These are phyloP conservation scores for Pluvianellus socialis DNA, from an alignment of 2,113 vertebrate species.

Conservation along the genomic window DNA sequence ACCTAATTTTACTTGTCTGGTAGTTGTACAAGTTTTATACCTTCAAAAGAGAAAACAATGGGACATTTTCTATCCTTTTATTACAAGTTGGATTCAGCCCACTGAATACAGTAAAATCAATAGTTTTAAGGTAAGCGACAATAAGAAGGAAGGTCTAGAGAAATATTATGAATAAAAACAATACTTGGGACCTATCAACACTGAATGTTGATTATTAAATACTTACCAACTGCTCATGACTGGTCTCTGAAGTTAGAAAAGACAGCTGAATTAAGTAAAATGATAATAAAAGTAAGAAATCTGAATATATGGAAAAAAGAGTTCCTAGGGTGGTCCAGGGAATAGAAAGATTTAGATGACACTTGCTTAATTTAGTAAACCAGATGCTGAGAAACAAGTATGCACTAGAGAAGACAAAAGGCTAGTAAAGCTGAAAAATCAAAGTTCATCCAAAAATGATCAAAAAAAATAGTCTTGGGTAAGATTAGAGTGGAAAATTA, in stretches of 20 bases:
- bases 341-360: background rate
- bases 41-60: background rate
- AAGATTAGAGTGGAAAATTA: conserved; percentile 16
- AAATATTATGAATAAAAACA: background rate
- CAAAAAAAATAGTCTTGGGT: background rate
- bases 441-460: background rate
- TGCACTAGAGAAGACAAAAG: background rate
- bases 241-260: background rate
- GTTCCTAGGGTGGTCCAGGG: background rate
- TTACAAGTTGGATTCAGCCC: background rate
- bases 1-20: background rate
- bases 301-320: background rate
- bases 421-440: background rate
- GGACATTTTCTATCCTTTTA: background rate
- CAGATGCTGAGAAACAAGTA: background rate
- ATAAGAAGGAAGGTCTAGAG: background rate
- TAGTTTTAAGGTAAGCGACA: background rate
- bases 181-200: background rate
- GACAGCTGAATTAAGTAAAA: background rate
- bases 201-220: background rate
- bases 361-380: conserved; percentile 3
- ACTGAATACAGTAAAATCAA: background rate
- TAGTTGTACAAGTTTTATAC: background rate
- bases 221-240: background rate
- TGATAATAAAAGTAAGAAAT: background rate